A percentile compares a stretch with the other conserved stretches of the same genome.
Conservation (phyloP, 2,888 invertebrate species). For the Apodemia hepburni region DNA sequence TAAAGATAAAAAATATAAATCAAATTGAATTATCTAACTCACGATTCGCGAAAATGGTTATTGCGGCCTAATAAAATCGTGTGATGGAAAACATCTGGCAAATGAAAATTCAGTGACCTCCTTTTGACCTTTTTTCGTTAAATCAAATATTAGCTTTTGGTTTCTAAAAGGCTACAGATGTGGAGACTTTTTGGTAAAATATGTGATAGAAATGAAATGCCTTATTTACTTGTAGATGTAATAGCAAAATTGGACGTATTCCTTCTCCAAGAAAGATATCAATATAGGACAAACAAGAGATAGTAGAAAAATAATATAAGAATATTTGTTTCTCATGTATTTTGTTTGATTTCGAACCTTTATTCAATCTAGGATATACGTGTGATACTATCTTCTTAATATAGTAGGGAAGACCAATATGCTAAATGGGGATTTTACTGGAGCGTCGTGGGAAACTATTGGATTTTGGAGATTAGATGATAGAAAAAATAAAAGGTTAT, state of each 20-base stretch:
- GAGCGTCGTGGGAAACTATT: too few species aligned
- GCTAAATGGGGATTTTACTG: too few species aligned
- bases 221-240: constrained; percentile 3
- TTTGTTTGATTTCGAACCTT: background rate
- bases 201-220: background rate
- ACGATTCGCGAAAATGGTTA: constrained; percentile 8
- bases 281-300: background rate
- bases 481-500: too few species aligned
- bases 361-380: background rate
- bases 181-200: background rate
- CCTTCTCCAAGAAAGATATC: background rate
- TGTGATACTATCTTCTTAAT: too few species aligned
- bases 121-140: constrained; percentile 9
- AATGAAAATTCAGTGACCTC: constrained; percentile 11
- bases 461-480: too few species aligned
- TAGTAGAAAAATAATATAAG: background rate
- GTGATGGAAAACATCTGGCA: constrained; percentile 10
- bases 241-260: background rate
- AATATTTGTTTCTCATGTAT: background rate
- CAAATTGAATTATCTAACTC: constrained; percentile 12
- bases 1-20: constrained; percentile 8
- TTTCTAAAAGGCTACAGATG: constrained; percentile 1
- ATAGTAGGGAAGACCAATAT: too few species aligned
- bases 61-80: constrained; percentile 9
- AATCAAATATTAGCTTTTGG: background rate